These are phyloP conservation scores for Plodia interpunctella DNA, from an alignment of 1,140 invertebrate genomes.

Conservation along the genomic window DNA sequence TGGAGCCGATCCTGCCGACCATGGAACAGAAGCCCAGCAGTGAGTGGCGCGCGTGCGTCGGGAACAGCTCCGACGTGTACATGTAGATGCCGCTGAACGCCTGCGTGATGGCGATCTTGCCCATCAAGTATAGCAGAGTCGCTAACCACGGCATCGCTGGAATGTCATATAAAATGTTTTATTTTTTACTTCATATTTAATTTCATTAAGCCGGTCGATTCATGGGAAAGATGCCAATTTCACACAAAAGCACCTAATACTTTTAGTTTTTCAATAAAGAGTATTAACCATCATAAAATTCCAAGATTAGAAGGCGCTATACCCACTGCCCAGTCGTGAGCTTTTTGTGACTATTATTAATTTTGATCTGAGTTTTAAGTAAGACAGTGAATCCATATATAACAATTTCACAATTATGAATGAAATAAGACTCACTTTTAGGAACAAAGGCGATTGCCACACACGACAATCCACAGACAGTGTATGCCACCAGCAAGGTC, in stretches of 20 bases:
- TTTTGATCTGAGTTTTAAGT: too few species aligned
- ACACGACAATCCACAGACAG: slow-evolving; percentile 77
- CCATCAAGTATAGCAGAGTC: slow-evolving; percentile 79
- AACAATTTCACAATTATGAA: neutral
- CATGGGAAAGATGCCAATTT: too few species aligned
- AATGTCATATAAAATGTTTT: slow-evolving; percentile 14
- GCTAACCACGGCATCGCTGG: slow-evolving; percentile 63
- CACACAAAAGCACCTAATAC: too few species aligned
- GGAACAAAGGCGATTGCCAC: slow-evolving; percentile 63
- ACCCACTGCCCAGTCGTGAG: too few species aligned
- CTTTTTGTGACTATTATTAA: too few species aligned
- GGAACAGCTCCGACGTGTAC: slow-evolving; percentile 85
- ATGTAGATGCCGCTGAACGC: slow-evolving; percentile 82
- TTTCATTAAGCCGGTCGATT: too few species aligned
- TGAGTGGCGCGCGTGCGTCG: slow-evolving; percentile 82
- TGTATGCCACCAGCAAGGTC: slow-evolving; percentile 78
- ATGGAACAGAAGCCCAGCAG: slow-evolving; percentile 83
- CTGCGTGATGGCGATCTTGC: slow-evolving; percentile 82
- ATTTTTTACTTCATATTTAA: too few species aligned
- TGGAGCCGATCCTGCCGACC: slow-evolving; percentile 83
- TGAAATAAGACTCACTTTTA: slow-evolving; percentile 41
- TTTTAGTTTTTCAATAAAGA: too few species aligned
- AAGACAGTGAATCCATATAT: too few species aligned
- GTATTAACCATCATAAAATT: too few species aligned
- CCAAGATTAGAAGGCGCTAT: too few species aligned